A percentile compares a stretch with the other conserved stretches of the same genome.
These are phyloP conservation scores for Brienomyrus brachyistius DNA, from an alignment of 2,113 vertebrate species.

Conservation along the genomic window DNA sequence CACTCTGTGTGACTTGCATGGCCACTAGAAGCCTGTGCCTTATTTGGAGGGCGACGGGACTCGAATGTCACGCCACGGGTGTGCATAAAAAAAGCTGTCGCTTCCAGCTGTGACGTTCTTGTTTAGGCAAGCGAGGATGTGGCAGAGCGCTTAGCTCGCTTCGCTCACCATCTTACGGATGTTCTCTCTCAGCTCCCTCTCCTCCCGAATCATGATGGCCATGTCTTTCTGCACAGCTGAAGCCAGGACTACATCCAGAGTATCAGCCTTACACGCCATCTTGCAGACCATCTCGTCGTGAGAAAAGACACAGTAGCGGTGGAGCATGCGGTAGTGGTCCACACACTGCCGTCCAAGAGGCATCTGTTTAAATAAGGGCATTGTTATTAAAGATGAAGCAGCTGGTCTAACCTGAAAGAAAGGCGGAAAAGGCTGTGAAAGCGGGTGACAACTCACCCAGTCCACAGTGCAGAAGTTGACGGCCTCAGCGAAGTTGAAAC, in stretches of 20 bases:
- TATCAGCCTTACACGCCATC: constrained; percentile 79
- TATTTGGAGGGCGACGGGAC: not conserved
- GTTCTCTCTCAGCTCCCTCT: constrained; percentile 70
- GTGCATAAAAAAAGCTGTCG: not conserved
- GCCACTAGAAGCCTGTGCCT: not conserved
- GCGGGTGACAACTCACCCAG: constrained; percentile 65
- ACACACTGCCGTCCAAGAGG: constrained; percentile 84
- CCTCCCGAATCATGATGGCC: constrained; percentile 74
- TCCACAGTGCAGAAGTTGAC: constrained; percentile 98
- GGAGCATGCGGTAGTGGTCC: constrained; percentile 81
- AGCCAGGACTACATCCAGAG: constrained; percentile 77
- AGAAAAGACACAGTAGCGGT: constrained; percentile 94
- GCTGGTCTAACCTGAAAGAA: not conserved
- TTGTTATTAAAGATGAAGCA: not conserved
- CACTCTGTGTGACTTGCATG: not conserved
- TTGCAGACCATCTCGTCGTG: constrained; percentile 96
- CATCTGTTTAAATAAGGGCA: constrained; percentile 57
- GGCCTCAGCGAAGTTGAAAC: constrained; percentile 97
- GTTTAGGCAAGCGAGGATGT: not conserved
- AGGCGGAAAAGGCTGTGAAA: not conserved
- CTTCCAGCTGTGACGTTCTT: not conserved
- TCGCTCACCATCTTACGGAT: constrained; percentile 74
- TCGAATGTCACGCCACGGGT: not conserved
- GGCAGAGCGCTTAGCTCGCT: not conserved
- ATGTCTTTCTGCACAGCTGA: constrained; percentile 81